Evolutionary conservation across 30 jellyfish, hydroid and myxozoan genomes (phyloP).

Genomic region (Aurelia sp.): DNA sequence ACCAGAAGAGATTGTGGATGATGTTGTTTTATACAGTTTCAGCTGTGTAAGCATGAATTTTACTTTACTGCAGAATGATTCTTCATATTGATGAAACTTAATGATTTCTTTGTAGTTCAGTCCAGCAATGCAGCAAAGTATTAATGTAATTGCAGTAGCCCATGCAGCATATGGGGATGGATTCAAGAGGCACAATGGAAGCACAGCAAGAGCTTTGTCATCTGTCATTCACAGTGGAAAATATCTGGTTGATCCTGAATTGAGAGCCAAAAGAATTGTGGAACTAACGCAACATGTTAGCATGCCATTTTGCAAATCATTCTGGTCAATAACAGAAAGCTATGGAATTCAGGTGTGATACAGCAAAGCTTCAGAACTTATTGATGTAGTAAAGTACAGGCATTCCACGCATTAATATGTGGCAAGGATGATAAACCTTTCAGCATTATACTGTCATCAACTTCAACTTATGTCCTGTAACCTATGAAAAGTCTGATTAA

Average conservation of each 20-base stretch:
- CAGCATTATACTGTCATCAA: too few relatives aligned
- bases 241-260: conserved; percentile 94
- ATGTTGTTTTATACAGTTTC: too few relatives aligned
- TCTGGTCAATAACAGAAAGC: conserved; percentile 95
- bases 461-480: too few relatives aligned
- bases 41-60: too few relatives aligned
- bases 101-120: conserved; percentile 60
- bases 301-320: conserved; percentile 91
- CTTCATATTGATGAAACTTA: too few relatives aligned
- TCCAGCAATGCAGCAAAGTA: conserved; percentile 83
- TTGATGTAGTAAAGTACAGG: too few relatives aligned
- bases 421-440: too few relatives aligned
- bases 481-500: too few relatives aligned
- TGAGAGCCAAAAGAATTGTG: conserved; percentile 90
- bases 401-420: too few relatives aligned
- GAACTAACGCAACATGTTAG: conserved; percentile 91
- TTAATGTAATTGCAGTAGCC: conserved; percentile 90
- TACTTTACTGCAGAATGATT: too few relatives aligned
- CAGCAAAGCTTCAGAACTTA: too few relatives aligned
- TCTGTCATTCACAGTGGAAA: conserved; percentile 96
- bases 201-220: conserved; percentile 89
- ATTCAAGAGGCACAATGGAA: conserved; percentile 78
- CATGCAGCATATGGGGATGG: conserved; percentile 99
- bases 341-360: conserved; percentile 93
- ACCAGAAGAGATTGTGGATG: too few relatives aligned